phyloP scores from a whole-genome alignment of 2,888 invertebrate genomes.

The Argynnis bischoffii region DNA sequence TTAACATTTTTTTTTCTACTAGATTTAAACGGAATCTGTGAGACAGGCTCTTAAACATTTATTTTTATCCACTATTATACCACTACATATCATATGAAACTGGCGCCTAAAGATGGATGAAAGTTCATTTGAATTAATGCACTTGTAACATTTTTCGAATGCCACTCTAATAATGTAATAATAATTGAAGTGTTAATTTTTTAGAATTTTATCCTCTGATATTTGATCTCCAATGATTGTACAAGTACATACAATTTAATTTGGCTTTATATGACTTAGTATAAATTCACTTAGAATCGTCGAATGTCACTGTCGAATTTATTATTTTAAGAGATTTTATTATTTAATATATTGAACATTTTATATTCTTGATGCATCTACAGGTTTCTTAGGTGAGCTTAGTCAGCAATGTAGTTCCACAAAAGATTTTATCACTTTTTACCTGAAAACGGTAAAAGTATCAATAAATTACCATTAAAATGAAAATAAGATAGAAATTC shows the following conservation, averaged over 20 bases:
- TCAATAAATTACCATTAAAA: background rate
- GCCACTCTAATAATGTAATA: constrained; percentile 69
- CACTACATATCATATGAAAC: constrained; percentile 32
- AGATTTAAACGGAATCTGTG: background rate
- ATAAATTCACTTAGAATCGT: constrained; percentile 47
- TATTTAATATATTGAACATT: constrained; percentile 19
- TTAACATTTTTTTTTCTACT: background rate
- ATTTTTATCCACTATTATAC: background rate
- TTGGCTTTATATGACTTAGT: constrained; percentile 56
- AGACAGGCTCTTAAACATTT: constrained; percentile 2
- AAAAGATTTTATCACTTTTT: background rate
- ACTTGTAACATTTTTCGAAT: constrained; percentile 76
- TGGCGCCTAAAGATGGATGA: constrained; percentile 1
- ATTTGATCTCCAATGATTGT: constrained; percentile 69
- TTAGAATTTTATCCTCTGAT: constrained; percentile 69
- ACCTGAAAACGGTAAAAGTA: background rate
- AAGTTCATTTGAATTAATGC: constrained; percentile 34
- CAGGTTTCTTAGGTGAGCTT: constrained; percentile 8
- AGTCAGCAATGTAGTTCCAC: background rate
- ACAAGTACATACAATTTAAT: constrained; percentile 53
- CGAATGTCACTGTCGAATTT: constrained; percentile 66
- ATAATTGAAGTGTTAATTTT: constrained; percentile 64
- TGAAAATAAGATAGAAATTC: constrained; percentile 6
- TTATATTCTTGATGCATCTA: constrained; percentile 14
- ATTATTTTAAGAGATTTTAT: constrained; percentile 69